These are phyloP conservation scores for Sakesphorus luctuosus DNA, from an alignment of 2,113 vertebrate genomes.

Conservation along the genomic window DNA sequence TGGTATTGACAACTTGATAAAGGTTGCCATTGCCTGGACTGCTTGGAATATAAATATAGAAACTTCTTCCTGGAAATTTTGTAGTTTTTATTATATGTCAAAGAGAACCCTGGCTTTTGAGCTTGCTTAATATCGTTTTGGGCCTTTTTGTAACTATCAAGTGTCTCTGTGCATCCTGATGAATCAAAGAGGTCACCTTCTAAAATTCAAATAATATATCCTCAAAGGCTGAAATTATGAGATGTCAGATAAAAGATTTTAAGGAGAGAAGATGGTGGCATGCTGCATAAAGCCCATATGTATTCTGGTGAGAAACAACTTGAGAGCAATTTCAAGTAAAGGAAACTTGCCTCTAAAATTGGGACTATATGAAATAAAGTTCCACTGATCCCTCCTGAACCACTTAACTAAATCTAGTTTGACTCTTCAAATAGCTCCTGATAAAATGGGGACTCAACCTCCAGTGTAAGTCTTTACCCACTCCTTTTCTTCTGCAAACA, in stretches of 20 bases:
- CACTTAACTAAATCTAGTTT: not conserved
- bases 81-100: not conserved
- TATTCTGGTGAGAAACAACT: not conserved
- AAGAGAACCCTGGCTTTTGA: not conserved
- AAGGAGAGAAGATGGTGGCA: not conserved
- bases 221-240: not conserved
- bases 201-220: not conserved
- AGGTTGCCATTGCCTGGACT: not conserved
- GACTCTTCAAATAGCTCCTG: slow-evolving; percentile 27
- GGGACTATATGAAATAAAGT: slow-evolving; percentile 31
- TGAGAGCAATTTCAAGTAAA: slow-evolving; percentile 1
- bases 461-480: not conserved
- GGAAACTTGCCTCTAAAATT: not conserved
- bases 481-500: slow-evolving; percentile 6
- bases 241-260: not conserved
- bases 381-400: not conserved
- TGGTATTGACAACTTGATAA: not conserved
- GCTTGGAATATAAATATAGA: not conserved
- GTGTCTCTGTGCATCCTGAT: not conserved
- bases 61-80: not conserved
- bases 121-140: not conserved
- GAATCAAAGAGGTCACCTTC: not conserved
- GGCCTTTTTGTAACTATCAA: not conserved
- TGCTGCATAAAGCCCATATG: not conserved
- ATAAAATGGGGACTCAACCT: not conserved